Evolutionary conservation across 2,888 invertebrate genomes (phyloP).

Genomic region (Ariolimax columbianus): DNA sequence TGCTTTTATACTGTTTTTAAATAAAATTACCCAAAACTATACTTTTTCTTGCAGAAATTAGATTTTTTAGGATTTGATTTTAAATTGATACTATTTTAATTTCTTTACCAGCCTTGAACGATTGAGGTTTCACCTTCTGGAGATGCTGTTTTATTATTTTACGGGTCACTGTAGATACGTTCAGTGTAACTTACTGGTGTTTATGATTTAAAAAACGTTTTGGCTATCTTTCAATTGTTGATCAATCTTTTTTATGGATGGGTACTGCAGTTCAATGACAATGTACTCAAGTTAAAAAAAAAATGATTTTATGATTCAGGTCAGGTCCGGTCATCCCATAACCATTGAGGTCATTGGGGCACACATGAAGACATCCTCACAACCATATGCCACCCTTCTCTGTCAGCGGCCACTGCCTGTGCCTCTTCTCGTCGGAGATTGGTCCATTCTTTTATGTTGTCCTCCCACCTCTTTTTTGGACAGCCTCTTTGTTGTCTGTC

Average conservation of each 20-base stretch:
- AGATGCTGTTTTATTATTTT: background rate
- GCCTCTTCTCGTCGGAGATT: too few relatives aligned
- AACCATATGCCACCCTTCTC: too few relatives aligned
- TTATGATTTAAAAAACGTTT: background rate
- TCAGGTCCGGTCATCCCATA: too few relatives aligned
- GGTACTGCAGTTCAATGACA: background rate
- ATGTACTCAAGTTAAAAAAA: too few relatives aligned
- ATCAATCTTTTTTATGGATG: background rate
- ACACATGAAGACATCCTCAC: too few relatives aligned
- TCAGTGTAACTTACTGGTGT: background rate
- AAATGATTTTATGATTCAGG: too few relatives aligned
- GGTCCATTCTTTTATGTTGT: too few relatives aligned
- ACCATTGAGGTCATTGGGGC: too few relatives aligned
- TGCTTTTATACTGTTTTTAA: background rate
- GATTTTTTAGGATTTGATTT: background rate
- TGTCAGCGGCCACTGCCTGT: too few relatives aligned
- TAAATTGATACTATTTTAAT: background rate
- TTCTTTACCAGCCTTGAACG: background rate
- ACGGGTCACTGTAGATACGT: background rate
- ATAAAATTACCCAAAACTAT: background rate
- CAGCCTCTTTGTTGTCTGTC: too few relatives aligned
- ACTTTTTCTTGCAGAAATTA: background rate
- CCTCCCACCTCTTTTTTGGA: too few relatives aligned
- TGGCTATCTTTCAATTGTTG: background rate
- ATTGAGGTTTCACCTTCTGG: background rate